A percentile compares a stretch with the other conserved stretches of the same genome.
Evolutionary conservation across 2,888 invertebrate species (phyloP).

Genomic region (Cheilosia grossa): DNA sequence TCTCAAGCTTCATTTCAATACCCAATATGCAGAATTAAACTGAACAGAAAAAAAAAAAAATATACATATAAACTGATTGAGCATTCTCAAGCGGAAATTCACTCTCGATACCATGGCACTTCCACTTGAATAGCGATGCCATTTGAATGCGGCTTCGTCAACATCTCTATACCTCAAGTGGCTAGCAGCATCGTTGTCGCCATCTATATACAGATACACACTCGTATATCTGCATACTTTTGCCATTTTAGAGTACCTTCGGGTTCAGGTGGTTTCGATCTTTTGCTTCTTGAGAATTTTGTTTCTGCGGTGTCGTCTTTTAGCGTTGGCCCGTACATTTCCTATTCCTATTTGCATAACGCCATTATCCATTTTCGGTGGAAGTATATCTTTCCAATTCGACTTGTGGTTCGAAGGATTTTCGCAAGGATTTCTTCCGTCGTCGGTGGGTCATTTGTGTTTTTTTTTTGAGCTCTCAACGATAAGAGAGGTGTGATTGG

Average conservation of each 20-base stretch:
- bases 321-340: slow-evolving; percentile 5
- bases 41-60: slow-evolving; percentile 16
- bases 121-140: slow-evolving; percentile 66
- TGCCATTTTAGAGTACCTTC: slow-evolving; percentile 39
- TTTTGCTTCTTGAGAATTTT: slow-evolving; percentile 6
- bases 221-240: slow-evolving; percentile 61
- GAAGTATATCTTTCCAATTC: slow-evolving; percentile 14
- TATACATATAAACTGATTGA: slow-evolving; percentile 54
- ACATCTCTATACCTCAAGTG: slow-evolving; percentile 58
- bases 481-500: not conserved
- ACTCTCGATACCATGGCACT: slow-evolving; percentile 57
- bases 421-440: slow-evolving; percentile 7
- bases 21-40: slow-evolving; percentile 60
- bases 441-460: not conserved
- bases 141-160: slow-evolving; percentile 64
- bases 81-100: slow-evolving; percentile 72
- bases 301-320: slow-evolving; percentile 7
- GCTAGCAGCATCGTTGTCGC: slow-evolving; percentile 25
- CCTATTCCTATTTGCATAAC: slow-evolving; percentile 62
- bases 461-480: not conserved
- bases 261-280: slow-evolving; percentile 41
- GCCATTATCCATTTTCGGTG: slow-evolving; percentile 64
- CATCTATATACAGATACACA: not conserved
- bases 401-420: slow-evolving; percentile 21
- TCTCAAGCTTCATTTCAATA: slow-evolving; percentile 45